These are phyloP conservation scores for Pagetopsis macropterus DNA, from an alignment of 2,797 vertebrate genomes.

Conservation along the genomic window DNA sequence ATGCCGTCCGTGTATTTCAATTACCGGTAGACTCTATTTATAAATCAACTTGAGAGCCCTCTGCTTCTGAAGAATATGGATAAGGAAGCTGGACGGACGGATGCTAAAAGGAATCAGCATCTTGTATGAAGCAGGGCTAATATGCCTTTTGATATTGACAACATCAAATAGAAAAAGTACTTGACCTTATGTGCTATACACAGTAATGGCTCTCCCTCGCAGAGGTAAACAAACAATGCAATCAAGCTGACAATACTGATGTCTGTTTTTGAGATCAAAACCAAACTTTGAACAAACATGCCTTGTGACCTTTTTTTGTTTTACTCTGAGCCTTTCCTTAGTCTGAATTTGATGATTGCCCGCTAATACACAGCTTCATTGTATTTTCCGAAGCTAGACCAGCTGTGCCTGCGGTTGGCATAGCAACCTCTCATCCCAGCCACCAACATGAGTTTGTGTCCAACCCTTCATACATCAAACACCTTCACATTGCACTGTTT, in stretches of 20 bases:
- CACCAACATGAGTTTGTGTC: conserved; percentile 27
- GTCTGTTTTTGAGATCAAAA: conserved; percentile 54
- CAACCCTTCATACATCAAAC: conserved; percentile 33
- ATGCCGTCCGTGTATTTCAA: conserved; percentile 24
- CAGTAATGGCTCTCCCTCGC: conserved; percentile 19
- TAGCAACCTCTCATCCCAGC: conserved; percentile 61
- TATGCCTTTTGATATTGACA: conserved; percentile 70
- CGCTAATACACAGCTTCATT: conserved; percentile 60
- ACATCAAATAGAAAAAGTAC: conserved; percentile 65
- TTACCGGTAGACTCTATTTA: conserved; percentile 50
- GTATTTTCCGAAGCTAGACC: conserved; percentile 51
- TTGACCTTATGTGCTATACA: conserved; percentile 43
- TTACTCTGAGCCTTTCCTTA: conserved; percentile 26
- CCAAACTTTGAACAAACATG: conserved; percentile 56
- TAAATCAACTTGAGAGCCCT: conserved; percentile 25
- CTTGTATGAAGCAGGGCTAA: conserved; percentile 49
- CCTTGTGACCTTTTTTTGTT: conserved; percentile 48
- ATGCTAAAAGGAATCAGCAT: conserved; percentile 56
- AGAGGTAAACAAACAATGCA: conserved; percentile 51
- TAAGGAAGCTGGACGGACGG: conserved; percentile 45
- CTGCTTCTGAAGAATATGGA: conserved; percentile 65
- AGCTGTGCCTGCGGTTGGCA: conserved; percentile 66
- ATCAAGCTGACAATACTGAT: conserved; percentile 50
- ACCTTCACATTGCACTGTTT: conserved; percentile 44
- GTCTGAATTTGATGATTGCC: conserved; percentile 53